These are phyloP conservation scores for Mormyrus iriodes DNA, from an alignment of 2,113 vertebrate genomes.

Conservation along the genomic window DNA sequence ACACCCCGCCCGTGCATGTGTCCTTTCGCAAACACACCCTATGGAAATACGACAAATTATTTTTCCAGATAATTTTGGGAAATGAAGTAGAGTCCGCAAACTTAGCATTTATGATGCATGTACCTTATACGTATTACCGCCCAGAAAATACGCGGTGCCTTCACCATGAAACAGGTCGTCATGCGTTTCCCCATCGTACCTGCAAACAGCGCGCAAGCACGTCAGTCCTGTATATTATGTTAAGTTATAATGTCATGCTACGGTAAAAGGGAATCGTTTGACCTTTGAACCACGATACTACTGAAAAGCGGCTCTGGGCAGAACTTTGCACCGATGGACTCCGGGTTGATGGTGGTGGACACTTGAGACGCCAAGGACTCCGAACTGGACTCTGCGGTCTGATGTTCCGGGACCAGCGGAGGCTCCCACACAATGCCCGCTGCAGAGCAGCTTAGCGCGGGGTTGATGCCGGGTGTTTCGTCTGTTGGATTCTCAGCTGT, in stretches of 20 bases:
- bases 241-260: background rate
- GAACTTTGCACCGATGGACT: background rate
- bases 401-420: background rate
- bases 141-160: conserved; percentile 71
- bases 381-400: background rate
- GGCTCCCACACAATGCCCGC: background rate
- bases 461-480: background rate
- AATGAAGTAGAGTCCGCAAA: background rate
- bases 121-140: conserved; percentile 72
- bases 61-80: background rate
- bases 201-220: conserved; percentile 35
- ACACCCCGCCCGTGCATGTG: conserved; percentile 76
- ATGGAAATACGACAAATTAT: conserved; percentile 29
- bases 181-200: conserved; percentile 71
- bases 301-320: conserved; percentile 48
- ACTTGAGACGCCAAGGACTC: background rate
- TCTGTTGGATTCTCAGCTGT: background rate
- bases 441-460: background rate
- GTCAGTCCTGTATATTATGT: background rate
- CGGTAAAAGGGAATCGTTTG: conserved; percentile 1
- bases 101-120: background rate
- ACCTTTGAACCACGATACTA: conserved; percentile 66
- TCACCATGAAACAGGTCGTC: conserved; percentile 66
- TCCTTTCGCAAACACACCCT: conserved; percentile 84
- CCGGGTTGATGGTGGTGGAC: background rate